Evolutionary conservation across 1,140 invertebrate genomes (phyloP).

Genomic region (Monochamus saltuarius): DNA sequence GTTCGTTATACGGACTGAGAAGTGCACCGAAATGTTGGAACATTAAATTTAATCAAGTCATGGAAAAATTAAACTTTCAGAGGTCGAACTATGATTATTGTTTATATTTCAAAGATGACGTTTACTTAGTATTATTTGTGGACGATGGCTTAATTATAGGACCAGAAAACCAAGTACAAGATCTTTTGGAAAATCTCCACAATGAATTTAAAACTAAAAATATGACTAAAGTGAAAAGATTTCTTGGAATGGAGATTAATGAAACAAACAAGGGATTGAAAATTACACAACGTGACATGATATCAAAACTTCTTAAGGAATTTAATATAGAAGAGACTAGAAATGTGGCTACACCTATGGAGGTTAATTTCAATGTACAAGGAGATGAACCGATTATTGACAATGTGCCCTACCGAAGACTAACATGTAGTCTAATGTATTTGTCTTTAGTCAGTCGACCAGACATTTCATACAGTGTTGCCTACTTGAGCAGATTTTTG

Average conservation of each 20-base stretch:
- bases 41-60: conserved; percentile 16
- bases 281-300: conserved; percentile 5
- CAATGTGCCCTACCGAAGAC: conserved; percentile 7
- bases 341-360: neutral
- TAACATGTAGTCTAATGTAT: conserved; percentile 8
- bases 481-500: conserved; percentile 11
- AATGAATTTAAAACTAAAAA: no score
- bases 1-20: conserved; percentile 21
- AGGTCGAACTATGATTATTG: conserved; percentile 12
- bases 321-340: conserved; percentile 5
- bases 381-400: conserved; percentile 7
- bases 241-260: conserved; percentile 8
- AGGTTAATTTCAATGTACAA: conserved; percentile 8
- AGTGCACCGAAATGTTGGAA: conserved; percentile 21
- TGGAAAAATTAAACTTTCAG: conserved; percentile 6
- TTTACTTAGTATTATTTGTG: conserved; percentile 14
- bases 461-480: conserved; percentile 8
- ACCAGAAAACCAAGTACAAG: conserved; percentile 6
- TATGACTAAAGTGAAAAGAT: neutral
- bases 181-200: neutral
- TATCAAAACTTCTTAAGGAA: conserved; percentile 2
- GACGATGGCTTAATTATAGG: conserved; percentile 7
- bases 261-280: neutral
- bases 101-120: neutral
- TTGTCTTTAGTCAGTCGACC: conserved; percentile 8